Evolutionary conservation across 2,888 invertebrate species (phyloP), one percentile per base, ranked within the genome.

Genomic region (Bimastos eiseni): DNA sequence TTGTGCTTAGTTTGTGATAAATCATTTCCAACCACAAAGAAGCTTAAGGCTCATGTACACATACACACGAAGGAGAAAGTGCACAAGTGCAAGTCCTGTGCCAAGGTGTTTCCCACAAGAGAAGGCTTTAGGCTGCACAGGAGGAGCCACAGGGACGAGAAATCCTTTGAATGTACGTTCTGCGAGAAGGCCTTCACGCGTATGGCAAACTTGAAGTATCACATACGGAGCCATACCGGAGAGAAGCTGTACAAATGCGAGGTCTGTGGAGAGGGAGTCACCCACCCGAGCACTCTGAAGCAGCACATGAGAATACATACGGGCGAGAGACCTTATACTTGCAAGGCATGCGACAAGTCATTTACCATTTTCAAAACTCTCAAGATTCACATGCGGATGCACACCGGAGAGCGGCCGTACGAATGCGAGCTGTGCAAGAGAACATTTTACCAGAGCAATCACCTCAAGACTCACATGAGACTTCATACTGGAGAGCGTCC

Each of bases 211-310:
- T 96, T 99, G 89, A 99, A 99, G 95, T 99, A 99, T 0, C 99
- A 99, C 95, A 96, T 99, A 41, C 96, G 98, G 92, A 95, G 95
- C n/a, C 88, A 88, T 33, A 70, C 90, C 15, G 99, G 99, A 0
- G 99, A 99, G 95, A 99, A 99, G 94, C 99, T 99, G 0, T 99
- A 99, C 95, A 98, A 97, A 92, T 99, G 99, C 95, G 99, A 99
- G 95, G 98, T 98, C 95, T 70, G 70, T 13, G 70, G 70, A 70
- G 70, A 70, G 70, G 70, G 70, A 70, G 70, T 70, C 70, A 70
- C 70, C 30, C 70, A 70, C n/a, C 70, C 70, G 8, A 70, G 70
- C 70, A 70, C 70, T 30, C 70, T 70, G 70, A 70, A 70, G n/a
- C 70, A 70, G n/a, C 70, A 70, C n/a, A 70, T 70, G 70, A 70